Percentiles rank a stretch among this genome's conserved stretches.
Evolutionary conservation across 2,888 invertebrate species (phyloP).

Genomic region (Cataglyphis albicans): DNA sequence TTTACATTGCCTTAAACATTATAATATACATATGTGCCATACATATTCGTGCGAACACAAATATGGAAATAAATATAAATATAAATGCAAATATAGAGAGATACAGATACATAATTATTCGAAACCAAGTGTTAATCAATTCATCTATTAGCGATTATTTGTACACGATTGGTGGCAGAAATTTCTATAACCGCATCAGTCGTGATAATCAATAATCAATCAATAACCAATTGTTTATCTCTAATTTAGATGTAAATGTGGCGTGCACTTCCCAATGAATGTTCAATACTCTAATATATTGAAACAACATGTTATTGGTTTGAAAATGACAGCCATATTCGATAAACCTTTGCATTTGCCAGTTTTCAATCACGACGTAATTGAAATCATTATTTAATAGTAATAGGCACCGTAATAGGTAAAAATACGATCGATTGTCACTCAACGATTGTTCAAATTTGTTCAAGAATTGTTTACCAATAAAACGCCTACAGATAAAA

Average conservation of each 20-base stretch:
- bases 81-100: background rate
- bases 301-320: slow-evolving; percentile 22
- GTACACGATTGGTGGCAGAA: slow-evolving; percentile 5
- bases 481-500: slow-evolving; percentile 2
- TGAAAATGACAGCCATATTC: slow-evolving; percentile 30
- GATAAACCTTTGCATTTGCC: background rate
- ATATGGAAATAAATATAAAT: background rate
- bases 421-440: background rate
- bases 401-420: slow-evolving; percentile 6
- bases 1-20: background rate
- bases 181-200: slow-evolving; percentile 27
- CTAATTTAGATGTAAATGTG: slow-evolving; percentile 45
- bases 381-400: slow-evolving; percentile 28
- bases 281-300: slow-evolving; percentile 20
- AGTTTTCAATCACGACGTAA: slow-evolving; percentile 25
- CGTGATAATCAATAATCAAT: slow-evolving; percentile 19
- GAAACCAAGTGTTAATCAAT: slow-evolving; percentile 28
- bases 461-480: background rate
- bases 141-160: slow-evolving; percentile 30
- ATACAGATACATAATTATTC: background rate
- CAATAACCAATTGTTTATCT: slow-evolving; percentile 24
- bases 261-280: slow-evolving; percentile 6
- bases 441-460: slow-evolving; percentile 9
- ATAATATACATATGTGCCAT: background rate
- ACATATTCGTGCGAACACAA: background rate